These are phyloP conservation scores for Mormyrops boulengeri DNA, from an alignment of 2,797 vertebrate species.

Conservation along the genomic window DNA sequence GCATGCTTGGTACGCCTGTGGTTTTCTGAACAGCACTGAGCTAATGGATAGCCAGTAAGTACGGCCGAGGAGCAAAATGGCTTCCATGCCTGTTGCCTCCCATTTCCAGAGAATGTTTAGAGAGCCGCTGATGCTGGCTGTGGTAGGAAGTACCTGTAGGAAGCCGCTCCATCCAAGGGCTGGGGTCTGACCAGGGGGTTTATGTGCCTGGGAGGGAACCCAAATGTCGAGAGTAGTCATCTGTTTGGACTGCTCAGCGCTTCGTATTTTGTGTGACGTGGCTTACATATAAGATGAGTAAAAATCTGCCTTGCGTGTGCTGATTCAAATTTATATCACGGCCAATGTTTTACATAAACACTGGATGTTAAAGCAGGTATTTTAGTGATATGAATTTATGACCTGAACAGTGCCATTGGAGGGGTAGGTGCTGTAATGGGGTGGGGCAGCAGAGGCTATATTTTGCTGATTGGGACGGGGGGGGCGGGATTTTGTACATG, in stretches of 20 bases:
- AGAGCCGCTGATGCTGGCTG: background rate
- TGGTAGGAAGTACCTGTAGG: background rate
- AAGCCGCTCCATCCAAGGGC: background rate
- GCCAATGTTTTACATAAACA: background rate
- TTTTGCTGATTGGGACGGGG: background rate
- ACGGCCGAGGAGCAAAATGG: background rate
- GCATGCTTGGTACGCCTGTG: background rate
- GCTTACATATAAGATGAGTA: background rate
- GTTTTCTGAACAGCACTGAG: background rate
- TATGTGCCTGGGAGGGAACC: background rate
- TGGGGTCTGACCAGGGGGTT: background rate
- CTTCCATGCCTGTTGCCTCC: background rate
- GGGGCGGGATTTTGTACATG: background rate
- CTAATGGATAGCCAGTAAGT: background rate
- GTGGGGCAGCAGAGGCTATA: background rate
- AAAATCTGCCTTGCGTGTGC: background rate
- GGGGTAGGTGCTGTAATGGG: background rate
- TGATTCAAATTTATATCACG: background rate
- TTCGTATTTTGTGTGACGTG: background rate
- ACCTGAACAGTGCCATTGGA: background rate
- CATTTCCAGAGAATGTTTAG: background rate
- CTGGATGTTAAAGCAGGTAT: background rate
- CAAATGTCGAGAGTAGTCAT: background rate
- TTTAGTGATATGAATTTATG: background rate
- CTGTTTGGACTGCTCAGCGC: background rate